Evolutionary conservation across 2,113 vertebrate species (phyloP), one percentile per base, ranked within the genome.

Genomic region (Peromyscus polionotus): DNA sequence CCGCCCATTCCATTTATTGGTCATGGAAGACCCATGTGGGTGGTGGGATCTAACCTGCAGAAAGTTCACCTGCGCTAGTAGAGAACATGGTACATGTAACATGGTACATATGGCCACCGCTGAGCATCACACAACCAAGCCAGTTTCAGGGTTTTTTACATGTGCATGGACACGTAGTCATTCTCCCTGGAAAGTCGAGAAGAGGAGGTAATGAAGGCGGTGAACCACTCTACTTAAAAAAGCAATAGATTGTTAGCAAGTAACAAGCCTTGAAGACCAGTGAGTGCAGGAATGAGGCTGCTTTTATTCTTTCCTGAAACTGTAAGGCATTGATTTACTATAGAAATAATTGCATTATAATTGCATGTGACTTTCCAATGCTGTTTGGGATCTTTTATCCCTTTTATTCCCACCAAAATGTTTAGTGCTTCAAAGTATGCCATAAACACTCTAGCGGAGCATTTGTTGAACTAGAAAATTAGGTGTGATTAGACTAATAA

Each of bases 381-480:
- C 63, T 86, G 14, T 86, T 91, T 93, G 80, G 28, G 75, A n/a
- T 70, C 48, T 90, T 95, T 95, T 88, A 39, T 84, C 87, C 51
- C 67, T 94, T 93, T 91, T 88, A 83, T 0, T 14, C 75, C 77
- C 88, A 85, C 88, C 72, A 86, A 93, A 77, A 83, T 85, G 42
- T 91, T 73, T 80, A 84, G 28, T 80, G 61, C 95, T 92, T 93
- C 42, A 14, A 83, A 95, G 31, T 63, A 19, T 65, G 42, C 77
- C 81, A 7, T 77, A 72, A 94, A 89, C 19, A 48, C 28, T 48
- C 3, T 65, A 48, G 63, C 84, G 45, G 61, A 95, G 72, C 75
- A 81, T 93, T 96, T 96, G 77, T 93, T 97, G 94, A 95, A 68
- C 17, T 70, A 84, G 96, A 93, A 97, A 91, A 91, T 84, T 68